A percentile compares a stretch with the other conserved stretches of the same genome.
These are phyloP conservation scores for Ceyx erithaca DNA, from an alignment of 2,797 vertebrate species.

Conservation along the genomic window DNA sequence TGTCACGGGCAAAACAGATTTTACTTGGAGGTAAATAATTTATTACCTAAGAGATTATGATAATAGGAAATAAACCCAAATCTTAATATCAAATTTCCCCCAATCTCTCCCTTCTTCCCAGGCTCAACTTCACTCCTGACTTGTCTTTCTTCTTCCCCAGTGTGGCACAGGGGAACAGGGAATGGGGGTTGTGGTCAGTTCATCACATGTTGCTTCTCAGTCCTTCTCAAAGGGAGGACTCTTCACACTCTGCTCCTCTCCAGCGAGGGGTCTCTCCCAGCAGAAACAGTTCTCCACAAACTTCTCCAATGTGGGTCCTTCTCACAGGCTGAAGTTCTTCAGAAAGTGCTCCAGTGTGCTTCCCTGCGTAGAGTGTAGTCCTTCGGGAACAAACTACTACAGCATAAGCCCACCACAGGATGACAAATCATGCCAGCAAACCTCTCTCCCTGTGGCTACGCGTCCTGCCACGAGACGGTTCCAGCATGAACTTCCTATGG, in stretches of 20 bases:
- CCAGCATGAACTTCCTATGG: accelerated
- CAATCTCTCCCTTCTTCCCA: background rate
- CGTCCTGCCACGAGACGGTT: background rate
- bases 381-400: background rate
- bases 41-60: background rate
- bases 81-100: background rate
- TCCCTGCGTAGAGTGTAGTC: accelerated
- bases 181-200: background rate
- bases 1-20: background rate
- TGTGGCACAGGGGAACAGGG: accelerated
- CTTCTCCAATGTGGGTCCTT: background rate
- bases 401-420: accelerated
- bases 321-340: background rate
- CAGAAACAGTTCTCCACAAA: background rate
- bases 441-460: background rate
- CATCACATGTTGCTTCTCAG: background rate
- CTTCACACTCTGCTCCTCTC: background rate
- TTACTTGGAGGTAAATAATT: background rate
- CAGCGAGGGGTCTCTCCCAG: background rate
- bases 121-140: background rate
- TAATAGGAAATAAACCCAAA: background rate
- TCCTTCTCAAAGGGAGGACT: background rate
- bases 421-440: background rate
- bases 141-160: background rate
- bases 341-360: accelerated